Evolutionary conservation across 2,888 invertebrate species (phyloP).

Genomic region (Lordiphosa andalusiaca): DNA sequence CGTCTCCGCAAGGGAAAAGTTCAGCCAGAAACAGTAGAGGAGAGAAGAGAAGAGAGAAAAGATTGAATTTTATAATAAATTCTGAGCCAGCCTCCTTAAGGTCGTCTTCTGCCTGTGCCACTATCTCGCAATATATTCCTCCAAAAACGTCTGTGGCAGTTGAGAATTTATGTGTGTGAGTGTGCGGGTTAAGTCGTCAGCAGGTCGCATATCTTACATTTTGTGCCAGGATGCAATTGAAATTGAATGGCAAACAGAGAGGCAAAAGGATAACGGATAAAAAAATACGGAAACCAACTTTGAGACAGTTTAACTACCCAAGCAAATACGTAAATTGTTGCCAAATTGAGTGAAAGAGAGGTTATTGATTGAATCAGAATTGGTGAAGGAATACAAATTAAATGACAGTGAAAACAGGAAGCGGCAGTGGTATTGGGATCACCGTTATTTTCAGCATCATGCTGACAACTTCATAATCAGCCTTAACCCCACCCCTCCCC

Average conservation of each 20-base stretch:
- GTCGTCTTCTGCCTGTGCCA: slow-evolving; percentile 19
- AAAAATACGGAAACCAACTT: slow-evolving; percentile 1
- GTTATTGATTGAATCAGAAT: too few species aligned
- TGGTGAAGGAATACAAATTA: too few species aligned
- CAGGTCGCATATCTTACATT: slow-evolving; percentile 40
- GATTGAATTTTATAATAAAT: slow-evolving; percentile 71
- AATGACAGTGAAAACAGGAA: too few species aligned
- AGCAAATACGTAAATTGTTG: too few species aligned
- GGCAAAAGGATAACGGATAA: not conserved
- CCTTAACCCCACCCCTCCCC: too few species aligned
- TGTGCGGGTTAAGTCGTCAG: slow-evolving; percentile 65
- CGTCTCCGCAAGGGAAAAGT: slow-evolving; percentile 45
- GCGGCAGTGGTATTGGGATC: too few species aligned
- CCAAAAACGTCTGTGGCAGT: slow-evolving; percentile 33
- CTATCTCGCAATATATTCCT: slow-evolving; percentile 29
- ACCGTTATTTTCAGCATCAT: too few species aligned
- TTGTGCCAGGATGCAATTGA: slow-evolving; percentile 19
- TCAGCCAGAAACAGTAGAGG: slow-evolving; percentile 8
- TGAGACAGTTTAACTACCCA: slow-evolving; percentile 1
- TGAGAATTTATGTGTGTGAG: slow-evolving; percentile 49
- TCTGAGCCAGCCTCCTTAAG: slow-evolving; percentile 46
- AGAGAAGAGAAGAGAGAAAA: slow-evolving; percentile 26
- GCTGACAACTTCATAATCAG: too few species aligned
- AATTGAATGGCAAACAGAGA: slow-evolving; percentile 24
- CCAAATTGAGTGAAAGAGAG: too few species aligned